phyloP scores from a whole-genome alignment of 2,113 vertebrate species.

The Acanthochromis polyacanthus region DNA sequence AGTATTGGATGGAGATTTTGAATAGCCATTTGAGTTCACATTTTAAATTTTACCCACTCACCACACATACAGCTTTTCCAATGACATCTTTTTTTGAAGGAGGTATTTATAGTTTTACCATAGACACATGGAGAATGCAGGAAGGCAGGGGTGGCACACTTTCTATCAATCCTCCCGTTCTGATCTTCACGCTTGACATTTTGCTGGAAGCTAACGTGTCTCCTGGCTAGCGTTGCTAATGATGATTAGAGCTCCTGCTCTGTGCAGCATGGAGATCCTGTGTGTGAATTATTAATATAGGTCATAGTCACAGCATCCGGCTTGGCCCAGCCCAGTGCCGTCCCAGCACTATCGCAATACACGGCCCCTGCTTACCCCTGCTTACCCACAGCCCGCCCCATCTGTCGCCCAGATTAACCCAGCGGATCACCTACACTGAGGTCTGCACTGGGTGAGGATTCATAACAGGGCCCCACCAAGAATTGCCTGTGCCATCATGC shows the following conservation, averaged over 20 bases:
- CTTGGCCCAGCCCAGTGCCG: conserved; percentile 65
- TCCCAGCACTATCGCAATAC: conserved; percentile 61
- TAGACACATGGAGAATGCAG: neutral
- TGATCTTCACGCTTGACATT: conserved; percentile 39
- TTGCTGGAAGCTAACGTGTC: conserved; percentile 41
- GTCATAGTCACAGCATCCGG: conserved; percentile 79
- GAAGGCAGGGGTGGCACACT: neutral
- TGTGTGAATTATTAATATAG: conserved; percentile 83
- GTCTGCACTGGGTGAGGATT: conserved; percentile 34
- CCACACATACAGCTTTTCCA: neutral
- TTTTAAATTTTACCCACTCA: neutral
- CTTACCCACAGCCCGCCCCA: conserved; percentile 64
- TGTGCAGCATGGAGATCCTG: conserved; percentile 67
- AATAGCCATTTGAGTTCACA: conserved; percentile 14
- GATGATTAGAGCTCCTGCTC: conserved; percentile 66
- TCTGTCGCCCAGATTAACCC: conserved; percentile 75
- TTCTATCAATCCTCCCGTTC: neutral
- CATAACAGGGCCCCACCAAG: conserved; percentile 13
- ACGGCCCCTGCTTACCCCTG: conserved; percentile 49
- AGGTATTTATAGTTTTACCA: neutral
- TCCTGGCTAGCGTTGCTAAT: conserved; percentile 65
- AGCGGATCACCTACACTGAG: conserved; percentile 53
- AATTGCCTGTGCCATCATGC: neutral
- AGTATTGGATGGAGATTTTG: conserved; percentile 11
- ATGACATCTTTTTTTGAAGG: neutral